Evolutionary conservation across 2,797 vertebrate genomes (phyloP).

Genomic region (Poeciliopsis infans): DNA sequence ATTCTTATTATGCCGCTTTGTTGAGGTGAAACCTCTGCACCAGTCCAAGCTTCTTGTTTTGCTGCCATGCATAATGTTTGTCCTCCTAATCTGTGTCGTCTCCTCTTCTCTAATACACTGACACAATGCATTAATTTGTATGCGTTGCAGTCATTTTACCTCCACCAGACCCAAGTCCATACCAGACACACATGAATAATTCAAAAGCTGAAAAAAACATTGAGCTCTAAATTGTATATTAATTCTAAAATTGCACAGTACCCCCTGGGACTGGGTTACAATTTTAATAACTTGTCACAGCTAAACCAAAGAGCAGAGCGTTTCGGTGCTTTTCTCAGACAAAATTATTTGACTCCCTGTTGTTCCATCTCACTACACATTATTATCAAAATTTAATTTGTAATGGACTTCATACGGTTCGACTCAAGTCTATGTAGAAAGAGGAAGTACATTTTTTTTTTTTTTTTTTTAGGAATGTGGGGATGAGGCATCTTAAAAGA

Average conservation of each 20-base stretch:
- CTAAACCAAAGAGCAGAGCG: constrained; percentile 40
- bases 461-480: constrained; percentile 11
- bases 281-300: constrained; percentile 74
- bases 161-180: constrained; percentile 48
- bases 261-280: constrained; percentile 63
- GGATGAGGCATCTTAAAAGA: constrained; percentile 18
- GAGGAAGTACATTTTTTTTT: constrained; percentile 3
- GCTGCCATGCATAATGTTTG: constrained; percentile 59
- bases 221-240: constrained; percentile 79
- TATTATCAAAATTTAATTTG: constrained; percentile 59
- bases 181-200: constrained; percentile 72
- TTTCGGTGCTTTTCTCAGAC: constrained; percentile 38
- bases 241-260: constrained; percentile 76
- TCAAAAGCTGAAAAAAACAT: constrained; percentile 69
- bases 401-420: constrained; percentile 46
- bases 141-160: constrained; percentile 51
- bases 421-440: constrained; percentile 53
- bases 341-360: constrained; percentile 59
- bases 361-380: constrained; percentile 44
- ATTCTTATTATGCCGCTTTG: constrained; percentile 22
- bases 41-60: constrained; percentile 60
- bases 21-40: constrained; percentile 49
- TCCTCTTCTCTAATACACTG: constrained; percentile 51
- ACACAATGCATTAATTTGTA: constrained; percentile 73
- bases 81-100: constrained; percentile 56